Evolutionary conservation across 1,140 invertebrate genomes (phyloP), one percentile per base, ranked within the genome.

Genomic region (Anthonomus grandis): DNA sequence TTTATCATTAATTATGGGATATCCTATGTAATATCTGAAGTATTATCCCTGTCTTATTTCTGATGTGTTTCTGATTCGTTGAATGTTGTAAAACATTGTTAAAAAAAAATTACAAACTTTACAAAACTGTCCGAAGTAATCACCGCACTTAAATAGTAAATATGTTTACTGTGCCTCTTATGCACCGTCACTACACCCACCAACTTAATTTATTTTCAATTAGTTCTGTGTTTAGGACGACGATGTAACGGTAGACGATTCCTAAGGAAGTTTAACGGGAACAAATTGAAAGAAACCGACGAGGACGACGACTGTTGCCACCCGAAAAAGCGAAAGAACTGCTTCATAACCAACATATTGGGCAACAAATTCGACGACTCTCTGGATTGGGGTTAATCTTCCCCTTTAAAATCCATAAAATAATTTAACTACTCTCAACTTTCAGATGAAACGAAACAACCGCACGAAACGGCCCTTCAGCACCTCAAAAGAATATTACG

Each of bases 401-500:
- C 19, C 19, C 9, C 12, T 47, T 10, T n/a, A 6, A 34, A 1
- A 4, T 27, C n/a, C n/a, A n/a, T n/a, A n/a, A n/a, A n/a, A n/a
- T n/a, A n/a, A n/a, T n/a, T n/a, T n/a, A 31, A 31, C 27, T 8
- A n/a, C n/a, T 31, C n/a, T n/a, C 27, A 31, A 23, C 3, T 37
- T 2, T 27, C 42, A 57, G 54, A 21, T 19, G 18, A 51, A 5
- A 38, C 5, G 15, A 59, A 37, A 17, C 24, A 44, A 10, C 25
- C 55, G 1, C 41, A 65, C 19, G 67, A 72, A 60, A 65, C 66
- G 10, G 48, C 64, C 6, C 38, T 71, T 6, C 65, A 68, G 34
- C 54, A 56, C 39, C 27, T 73, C 18, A 68, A 64, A 47, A 64
- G 66, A 27, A 56, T 75, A 3, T 50, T 80, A 3, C 70, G 60